Conservation (phyloP, 2,113 vertebrate species). For the Cnemophilus loriae region DNA sequence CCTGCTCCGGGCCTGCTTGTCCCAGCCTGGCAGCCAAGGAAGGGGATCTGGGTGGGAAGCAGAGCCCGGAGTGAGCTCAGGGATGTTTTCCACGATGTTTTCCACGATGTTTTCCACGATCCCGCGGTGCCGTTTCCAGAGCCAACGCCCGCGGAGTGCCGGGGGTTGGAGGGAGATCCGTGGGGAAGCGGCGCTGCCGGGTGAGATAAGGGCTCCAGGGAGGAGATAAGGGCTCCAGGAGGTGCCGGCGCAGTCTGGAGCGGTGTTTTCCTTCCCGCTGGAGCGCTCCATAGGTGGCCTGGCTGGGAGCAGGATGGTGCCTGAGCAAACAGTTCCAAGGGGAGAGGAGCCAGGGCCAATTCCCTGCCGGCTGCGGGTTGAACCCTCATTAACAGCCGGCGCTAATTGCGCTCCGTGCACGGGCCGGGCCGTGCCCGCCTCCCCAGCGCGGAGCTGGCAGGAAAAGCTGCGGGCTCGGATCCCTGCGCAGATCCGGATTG, state of each 20-base stretch:
- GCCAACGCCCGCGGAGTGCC: not conserved
- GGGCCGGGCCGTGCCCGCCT: not conserved
- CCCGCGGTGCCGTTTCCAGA: not conserved
- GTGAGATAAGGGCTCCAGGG: not conserved
- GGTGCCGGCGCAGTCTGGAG: not conserved
- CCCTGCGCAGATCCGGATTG: not conserved
- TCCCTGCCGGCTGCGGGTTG: conserved; percentile 19
- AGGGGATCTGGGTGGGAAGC: not conserved
- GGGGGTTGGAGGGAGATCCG: not conserved
- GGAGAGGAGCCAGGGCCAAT: conserved; percentile 20
- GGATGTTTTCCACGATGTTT: accelerated
- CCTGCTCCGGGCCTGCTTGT: not conserved
- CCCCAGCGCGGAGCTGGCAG: not conserved
- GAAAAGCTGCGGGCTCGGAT: conserved; percentile 22
- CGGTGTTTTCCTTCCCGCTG: not conserved
- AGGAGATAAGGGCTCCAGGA: not conserved
- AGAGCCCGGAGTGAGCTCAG: not conserved
- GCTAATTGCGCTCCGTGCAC: conserved; percentile 11
- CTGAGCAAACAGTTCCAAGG: not conserved
- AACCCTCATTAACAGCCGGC: conserved; percentile 16
- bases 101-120: accelerated
- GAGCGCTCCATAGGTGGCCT: not conserved
- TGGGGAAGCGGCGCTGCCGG: not conserved
- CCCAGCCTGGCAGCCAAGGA: not conserved
- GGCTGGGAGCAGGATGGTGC: not conserved